Evolutionary conservation across 2,113 vertebrate genomes (phyloP).

Genomic region (Halcyon malimbica): DNA sequence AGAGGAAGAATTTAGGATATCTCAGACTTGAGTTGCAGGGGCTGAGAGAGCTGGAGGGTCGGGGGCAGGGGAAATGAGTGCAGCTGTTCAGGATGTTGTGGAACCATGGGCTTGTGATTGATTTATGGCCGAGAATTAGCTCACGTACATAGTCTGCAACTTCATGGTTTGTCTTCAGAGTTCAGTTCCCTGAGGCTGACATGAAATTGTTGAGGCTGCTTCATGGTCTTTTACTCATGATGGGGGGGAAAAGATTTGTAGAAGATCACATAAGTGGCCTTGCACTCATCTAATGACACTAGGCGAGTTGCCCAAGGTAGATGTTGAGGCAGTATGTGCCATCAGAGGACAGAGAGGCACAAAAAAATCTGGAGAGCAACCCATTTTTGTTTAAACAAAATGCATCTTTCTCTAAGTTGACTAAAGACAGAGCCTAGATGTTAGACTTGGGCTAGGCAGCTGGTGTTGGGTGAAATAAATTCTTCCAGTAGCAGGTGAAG

Average conservation of each 20-base stretch:
- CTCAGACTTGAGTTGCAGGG: not conserved
- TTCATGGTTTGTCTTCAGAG: not conserved
- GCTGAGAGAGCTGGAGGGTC: not conserved
- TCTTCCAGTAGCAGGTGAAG: not conserved
- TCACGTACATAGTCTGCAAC: not conserved
- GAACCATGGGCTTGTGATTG: not conserved
- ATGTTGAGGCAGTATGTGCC: not conserved
- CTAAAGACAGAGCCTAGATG: not conserved
- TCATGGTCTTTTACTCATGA: not conserved
- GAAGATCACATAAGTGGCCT: not conserved
- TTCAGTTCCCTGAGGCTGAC: not conserved
- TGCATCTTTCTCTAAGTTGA: not conserved
- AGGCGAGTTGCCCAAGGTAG: not conserved
- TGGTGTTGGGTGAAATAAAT: not conserved
- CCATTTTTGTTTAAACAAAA: not conserved
- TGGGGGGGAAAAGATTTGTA: not conserved
- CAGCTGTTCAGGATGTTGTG: not conserved
- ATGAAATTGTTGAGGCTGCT: not conserved
- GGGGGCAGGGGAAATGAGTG: not conserved
- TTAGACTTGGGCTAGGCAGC: not conserved
- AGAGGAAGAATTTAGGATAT: not conserved
- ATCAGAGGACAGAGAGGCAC: not conserved
- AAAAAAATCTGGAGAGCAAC: not conserved
- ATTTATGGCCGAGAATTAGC: not conserved
- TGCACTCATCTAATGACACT: not conserved